Percentiles rank a stretch among this genome's conserved stretches.
Evolutionary conservation across 2,888 invertebrate genomes (phyloP).

Genomic region (Parnassius smintheus): DNA sequence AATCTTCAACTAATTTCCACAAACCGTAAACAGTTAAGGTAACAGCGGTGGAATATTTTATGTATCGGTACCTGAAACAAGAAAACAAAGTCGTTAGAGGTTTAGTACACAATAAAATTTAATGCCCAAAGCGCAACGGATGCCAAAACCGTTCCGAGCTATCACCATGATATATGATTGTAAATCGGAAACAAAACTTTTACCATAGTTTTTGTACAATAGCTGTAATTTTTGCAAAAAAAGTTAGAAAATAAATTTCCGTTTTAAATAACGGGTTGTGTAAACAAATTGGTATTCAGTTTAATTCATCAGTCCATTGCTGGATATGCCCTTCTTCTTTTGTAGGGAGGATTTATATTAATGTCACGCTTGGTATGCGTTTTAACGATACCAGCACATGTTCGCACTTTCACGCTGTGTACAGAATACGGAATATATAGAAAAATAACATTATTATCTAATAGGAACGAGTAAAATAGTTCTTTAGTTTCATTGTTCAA

Average conservation of each 20-base stretch:
- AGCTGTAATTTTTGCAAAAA: conserved; percentile 22
- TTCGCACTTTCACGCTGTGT: neutral
- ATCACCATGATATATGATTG: conserved; percentile 24
- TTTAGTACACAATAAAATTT: conserved; percentile 32
- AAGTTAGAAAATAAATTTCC: conserved; percentile 6
- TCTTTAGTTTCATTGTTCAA: no score
- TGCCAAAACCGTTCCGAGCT: conserved; percentile 30
- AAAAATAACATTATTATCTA: no score
- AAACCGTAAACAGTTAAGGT: conserved; percentile 24
- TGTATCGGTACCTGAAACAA: conserved; percentile 56
- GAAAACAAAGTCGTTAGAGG: conserved; percentile 59
- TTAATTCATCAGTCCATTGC: no score
- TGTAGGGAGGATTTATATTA: no score
- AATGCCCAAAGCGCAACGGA: conserved; percentile 27
- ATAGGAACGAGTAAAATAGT: no score
- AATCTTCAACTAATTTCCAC: conserved; percentile 18
- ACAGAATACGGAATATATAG: no score
- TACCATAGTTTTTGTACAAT: conserved; percentile 21
- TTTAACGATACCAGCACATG: neutral
- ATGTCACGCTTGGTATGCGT: no score
- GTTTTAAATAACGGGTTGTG: neutral
- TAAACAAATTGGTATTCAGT: conserved; percentile 1
- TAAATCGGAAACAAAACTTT: conserved; percentile 23
- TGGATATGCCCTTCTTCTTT: no score
- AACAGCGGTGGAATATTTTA: conserved; percentile 20